These are phyloP conservation scores for Mesoligia furuncula DNA, from an alignment of 2,888 invertebrate species.

Conservation along the genomic window DNA sequence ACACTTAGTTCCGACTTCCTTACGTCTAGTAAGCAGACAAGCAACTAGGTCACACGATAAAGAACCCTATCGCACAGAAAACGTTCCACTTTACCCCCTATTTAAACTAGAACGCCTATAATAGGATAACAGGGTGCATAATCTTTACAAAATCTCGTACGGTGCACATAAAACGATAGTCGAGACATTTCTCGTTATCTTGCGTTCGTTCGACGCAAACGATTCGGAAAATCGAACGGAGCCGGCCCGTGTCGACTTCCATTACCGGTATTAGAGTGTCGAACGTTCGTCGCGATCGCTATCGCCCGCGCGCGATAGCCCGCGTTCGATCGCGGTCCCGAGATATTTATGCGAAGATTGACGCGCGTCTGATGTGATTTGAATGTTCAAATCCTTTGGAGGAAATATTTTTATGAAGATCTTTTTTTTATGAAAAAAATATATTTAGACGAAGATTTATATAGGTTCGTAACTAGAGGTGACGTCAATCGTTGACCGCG, in stretches of 20 bases:
- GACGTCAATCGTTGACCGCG: constrained; percentile 33
- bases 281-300: constrained; percentile 71
- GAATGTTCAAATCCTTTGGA: constrained; percentile 48
- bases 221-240: constrained; percentile 88
- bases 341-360: constrained; percentile 65
- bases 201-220: constrained; percentile 80
- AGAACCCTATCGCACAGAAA: constrained; percentile 44
- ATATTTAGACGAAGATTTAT: neutral
- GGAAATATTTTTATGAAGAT: constrained; percentile 19
- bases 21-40: constrained; percentile 25
- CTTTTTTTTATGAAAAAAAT: neutral
- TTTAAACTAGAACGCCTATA: constrained; percentile 64
- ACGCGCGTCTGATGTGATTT: constrained; percentile 61
- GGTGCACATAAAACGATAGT: constrained; percentile 82
- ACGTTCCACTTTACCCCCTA: constrained; percentile 42
- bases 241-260: constrained; percentile 82
- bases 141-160: constrained; percentile 70
- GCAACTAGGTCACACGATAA: constrained; percentile 42
- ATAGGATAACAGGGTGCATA: constrained; percentile 67
- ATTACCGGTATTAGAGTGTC: constrained; percentile 87
- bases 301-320: constrained; percentile 63
- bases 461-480: neutral
- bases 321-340: constrained; percentile 60
- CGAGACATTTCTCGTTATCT: constrained; percentile 86
- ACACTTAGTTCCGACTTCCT: constrained; percentile 35